Evolutionary conservation across 64 coral and sea anemone species (phyloP), one percentile per base, ranked within the genome.

Genomic region (Astreopora myriophthalma): DNA sequence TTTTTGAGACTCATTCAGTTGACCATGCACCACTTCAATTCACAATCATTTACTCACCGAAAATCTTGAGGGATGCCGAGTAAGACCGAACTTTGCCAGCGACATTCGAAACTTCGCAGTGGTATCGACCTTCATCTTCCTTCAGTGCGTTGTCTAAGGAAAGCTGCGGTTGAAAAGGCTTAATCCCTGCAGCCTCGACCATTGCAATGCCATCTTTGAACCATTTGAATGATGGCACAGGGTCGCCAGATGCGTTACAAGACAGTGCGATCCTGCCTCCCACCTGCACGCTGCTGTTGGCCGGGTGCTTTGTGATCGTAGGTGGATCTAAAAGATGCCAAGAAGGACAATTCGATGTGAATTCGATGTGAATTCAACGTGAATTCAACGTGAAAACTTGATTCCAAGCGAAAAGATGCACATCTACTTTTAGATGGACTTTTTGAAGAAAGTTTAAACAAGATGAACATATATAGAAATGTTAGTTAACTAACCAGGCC

Each of bases 181-280:
- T 32, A 1, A 90, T 57, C 1, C 76, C 88, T 3, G 44, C 73
- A 48, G 52, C 85, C 7, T 92, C 46, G 1, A 74, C 48, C 23
- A 96, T 84, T 7, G 26, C 6, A 5, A 51, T 73, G 2, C 35
- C 57, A 52, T 90, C 69, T 51, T 94, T 96, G 80, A 49, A 87
- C 95, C 95, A 96, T 6, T 44, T 33, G 55, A 94, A 93, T 6
- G 9, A 67, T 0, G 92, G 86, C 0, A 40, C 62, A 30, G 95
- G 95, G 16, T 93, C 95, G 7, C 95, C 95, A 1, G 79, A 80
- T 2, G 91, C 95, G 3, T 34, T 84, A 30, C 95, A 96, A 23
- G 68, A 42, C 20, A 96, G 51, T 28, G 42, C 78, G 1, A 79
- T 72, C 2, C 24, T 93, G 10, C 81, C 73, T 68, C 80, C 91